Percentiles rank a stretch among this genome's conserved stretches.
phyloP scores from a whole-genome alignment of 2,113 vertebrate genomes.

The Vanacampus margaritifer region DNA sequence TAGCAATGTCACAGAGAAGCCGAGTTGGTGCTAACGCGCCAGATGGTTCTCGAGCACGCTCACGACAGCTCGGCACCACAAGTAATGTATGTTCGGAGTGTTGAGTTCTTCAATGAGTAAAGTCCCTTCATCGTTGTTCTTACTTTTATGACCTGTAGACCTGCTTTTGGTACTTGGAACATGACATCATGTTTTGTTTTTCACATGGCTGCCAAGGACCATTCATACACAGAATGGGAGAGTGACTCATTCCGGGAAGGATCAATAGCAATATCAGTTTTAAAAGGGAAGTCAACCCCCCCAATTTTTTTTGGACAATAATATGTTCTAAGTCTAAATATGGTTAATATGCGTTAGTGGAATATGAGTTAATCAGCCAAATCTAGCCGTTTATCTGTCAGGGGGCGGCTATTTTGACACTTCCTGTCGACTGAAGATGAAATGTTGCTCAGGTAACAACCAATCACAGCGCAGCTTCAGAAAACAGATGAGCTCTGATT shows the following conservation, averaged over 20 bases:
- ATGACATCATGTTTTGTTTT: background rate
- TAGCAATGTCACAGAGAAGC: slow-evolving; percentile 28
- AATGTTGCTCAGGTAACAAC: no score
- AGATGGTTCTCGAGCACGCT: slow-evolving; percentile 64
- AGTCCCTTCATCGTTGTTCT: background rate
- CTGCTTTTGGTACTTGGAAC: background rate
- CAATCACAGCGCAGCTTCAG: no score
- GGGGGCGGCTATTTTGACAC: no score
- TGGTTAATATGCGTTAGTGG: no score
- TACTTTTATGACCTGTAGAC: background rate
- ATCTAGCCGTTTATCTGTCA: no score
- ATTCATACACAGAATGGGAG: background rate
- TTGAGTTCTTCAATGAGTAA: background rate
- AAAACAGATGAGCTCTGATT: no score
- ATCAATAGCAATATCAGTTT: slow-evolving; percentile 46
- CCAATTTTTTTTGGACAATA: no score
- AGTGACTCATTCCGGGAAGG: background rate
- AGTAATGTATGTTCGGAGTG: background rate
- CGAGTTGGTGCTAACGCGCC: slow-evolving; percentile 26
- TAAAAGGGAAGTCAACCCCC: slow-evolving; percentile 2
- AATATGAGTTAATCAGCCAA: no score
- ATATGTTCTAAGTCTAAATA: no score
- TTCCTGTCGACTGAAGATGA: no score
- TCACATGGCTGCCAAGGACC: background rate
- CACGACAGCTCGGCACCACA: slow-evolving; percentile 40